Percentiles rank a stretch among this genome's conserved stretches.
Conservation (phyloP, 2,888 invertebrate species). For the Temnothorax unifasciatus region DNA sequence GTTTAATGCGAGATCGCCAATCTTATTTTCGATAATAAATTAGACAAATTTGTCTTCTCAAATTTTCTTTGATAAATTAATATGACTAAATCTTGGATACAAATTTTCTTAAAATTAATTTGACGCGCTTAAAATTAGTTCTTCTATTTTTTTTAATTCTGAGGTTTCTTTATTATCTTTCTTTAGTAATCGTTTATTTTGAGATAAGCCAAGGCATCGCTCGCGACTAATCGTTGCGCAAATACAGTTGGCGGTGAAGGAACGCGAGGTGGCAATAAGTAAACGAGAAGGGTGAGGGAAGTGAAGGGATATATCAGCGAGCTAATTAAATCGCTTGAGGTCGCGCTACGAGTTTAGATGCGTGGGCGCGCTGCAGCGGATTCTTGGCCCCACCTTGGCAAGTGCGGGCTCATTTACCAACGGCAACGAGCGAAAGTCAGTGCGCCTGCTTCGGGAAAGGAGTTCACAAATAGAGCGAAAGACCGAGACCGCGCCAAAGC, state of each 20-base stretch:
- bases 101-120: not conserved
- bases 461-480: conserved; percentile 37
- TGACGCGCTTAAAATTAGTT: not conserved
- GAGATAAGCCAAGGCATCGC: not conserved
- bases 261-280: conserved; percentile 30
- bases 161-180: not conserved
- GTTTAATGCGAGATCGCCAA: not conserved
- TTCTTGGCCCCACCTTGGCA: conserved; percentile 73
- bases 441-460: conserved; percentile 32
- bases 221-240: conserved; percentile 32
- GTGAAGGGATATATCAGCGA: conserved; percentile 65
- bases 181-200: not conserved
- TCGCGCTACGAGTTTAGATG: conserved; percentile 71
- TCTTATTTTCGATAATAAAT: not conserved
- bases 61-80: not conserved
- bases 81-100: not conserved
- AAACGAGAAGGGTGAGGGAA: conserved; percentile 28
- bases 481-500: not conserved
- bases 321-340: conserved; percentile 78
- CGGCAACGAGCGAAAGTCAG: conserved; percentile 45
- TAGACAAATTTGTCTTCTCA: not conserved
- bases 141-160: not conserved
- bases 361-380: conserved; percentile 76
- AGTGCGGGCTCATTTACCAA: conserved; percentile 66
- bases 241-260: not conserved